A percentile compares a stretch with the other conserved stretches of the same genome.
Conservation (phyloP, 2,888 invertebrate genomes). For the Heliothis peltigera region DNA sequence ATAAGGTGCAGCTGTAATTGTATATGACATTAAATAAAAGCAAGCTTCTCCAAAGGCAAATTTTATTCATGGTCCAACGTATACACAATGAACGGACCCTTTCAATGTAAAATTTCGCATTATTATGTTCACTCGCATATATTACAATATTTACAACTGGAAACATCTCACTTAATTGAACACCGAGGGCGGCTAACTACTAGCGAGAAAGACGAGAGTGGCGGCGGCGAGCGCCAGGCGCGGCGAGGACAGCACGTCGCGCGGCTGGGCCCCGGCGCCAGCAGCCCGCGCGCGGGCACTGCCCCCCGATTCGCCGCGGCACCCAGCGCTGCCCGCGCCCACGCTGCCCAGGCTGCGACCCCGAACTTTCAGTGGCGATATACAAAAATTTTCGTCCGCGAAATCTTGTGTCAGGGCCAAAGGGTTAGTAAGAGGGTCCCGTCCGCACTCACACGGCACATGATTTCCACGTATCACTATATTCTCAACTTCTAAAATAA, state of each 20-base stretch:
- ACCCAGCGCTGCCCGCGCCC: constrained; percentile 77
- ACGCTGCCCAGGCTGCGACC: constrained; percentile 92
- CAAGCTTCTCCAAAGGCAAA: constrained; percentile 83
- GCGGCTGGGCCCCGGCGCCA: constrained; percentile 68
- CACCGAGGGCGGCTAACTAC: constrained; percentile 83
- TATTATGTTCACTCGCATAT: constrained; percentile 81
- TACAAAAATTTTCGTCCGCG: constrained; percentile 94
- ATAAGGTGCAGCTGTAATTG: background rate
- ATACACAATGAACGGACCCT: constrained; percentile 89
- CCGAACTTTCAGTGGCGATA: constrained; percentile 95
- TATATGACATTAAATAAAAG: constrained; percentile 57
- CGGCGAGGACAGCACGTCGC: constrained; percentile 66
- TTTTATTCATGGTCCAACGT: constrained; percentile 89
- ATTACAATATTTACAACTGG: constrained; percentile 88
- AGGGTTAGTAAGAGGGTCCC: constrained; percentile 93
- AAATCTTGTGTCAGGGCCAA: constrained; percentile 92
- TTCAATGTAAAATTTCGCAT: constrained; percentile 88
- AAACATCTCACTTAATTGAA: constrained; percentile 81
- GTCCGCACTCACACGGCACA: constrained; percentile 96
- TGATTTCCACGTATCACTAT: constrained; percentile 94
- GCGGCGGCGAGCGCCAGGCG: constrained; percentile 74
- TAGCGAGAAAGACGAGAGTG: constrained; percentile 79
- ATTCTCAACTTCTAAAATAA: constrained; percentile 93
- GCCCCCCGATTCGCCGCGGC: constrained; percentile 83
- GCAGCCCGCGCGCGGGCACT: constrained; percentile 77